These are phyloP conservation scores for Cassiopea xamachana DNA, from an alignment of 30 jellyfish, hydroid and myxozoan species.

Conservation along the genomic window DNA sequence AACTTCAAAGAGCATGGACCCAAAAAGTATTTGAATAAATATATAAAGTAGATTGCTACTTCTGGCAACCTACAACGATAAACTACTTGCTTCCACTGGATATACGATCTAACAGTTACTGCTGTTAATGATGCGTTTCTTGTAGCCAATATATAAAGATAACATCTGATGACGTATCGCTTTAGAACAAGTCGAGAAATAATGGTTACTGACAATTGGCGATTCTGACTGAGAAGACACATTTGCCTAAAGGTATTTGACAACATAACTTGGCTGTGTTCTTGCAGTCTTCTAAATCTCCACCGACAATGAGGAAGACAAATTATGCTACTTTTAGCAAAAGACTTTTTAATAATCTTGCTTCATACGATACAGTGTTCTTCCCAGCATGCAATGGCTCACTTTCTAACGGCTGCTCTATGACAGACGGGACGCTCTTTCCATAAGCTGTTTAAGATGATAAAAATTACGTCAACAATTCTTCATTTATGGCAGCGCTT, in stretches of 20 bases:
- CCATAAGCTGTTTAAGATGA: conserved; percentile 69
- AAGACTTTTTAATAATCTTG: conserved; percentile 85
- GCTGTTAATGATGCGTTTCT: no score
- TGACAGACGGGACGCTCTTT: conserved; percentile 80
- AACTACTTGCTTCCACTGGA: no score
- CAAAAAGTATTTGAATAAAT: no score
- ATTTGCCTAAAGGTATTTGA: background rate
- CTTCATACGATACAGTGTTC: conserved; percentile 94
- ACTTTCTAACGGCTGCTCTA: conserved; percentile 90
- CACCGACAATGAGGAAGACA: background rate
- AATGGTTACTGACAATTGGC: no score
- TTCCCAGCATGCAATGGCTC: conserved; percentile 98
- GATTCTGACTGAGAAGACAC: no score
- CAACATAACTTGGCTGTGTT: background rate
- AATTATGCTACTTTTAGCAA: conserved; percentile 44
- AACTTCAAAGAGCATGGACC: no score
- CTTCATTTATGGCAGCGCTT: background rate
- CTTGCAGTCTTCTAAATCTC: background rate
- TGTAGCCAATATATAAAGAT: no score
- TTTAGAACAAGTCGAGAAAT: no score
- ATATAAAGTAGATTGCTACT: no score
- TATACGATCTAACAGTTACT: no score
- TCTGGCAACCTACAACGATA: no score
- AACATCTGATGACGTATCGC: no score
- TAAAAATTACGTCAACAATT: background rate